phyloP scores from a whole-genome alignment of 2,113 vertebrate genomes.

The Eudyptes chrysolophus region DNA sequence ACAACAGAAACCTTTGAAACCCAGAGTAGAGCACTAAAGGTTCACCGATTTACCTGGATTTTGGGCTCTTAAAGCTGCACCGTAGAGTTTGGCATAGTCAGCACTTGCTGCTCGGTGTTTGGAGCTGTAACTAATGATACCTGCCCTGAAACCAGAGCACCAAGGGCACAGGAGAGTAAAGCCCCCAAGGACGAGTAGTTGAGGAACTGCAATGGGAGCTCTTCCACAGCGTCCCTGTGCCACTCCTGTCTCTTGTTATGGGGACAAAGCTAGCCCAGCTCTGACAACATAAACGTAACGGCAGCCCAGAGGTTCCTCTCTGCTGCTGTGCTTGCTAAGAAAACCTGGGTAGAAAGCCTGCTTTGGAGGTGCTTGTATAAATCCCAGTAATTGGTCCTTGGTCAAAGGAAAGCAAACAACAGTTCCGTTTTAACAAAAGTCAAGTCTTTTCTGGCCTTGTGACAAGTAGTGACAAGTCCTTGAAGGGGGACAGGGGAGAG shows the following conservation, averaged over 20 bases:
- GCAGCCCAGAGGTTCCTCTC: not conserved
- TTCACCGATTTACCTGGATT: not conserved
- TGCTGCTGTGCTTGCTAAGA: not conserved
- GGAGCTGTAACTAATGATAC: not conserved
- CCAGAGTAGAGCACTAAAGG: not conserved
- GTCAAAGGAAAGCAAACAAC: not conserved
- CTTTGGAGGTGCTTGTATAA: not conserved
- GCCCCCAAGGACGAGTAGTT: not conserved
- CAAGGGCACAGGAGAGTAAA: not conserved
- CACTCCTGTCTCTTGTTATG: not conserved
- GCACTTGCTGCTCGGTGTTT: not conserved
- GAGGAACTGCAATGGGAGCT: not conserved
- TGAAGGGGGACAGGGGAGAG: not conserved
- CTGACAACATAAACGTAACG: not conserved
- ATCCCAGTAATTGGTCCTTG: not conserved
- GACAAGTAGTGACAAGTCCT: not conserved
- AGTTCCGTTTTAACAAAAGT: not conserved
- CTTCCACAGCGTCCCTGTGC: not conserved
- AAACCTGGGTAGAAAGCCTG: not conserved
- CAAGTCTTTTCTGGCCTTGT: not conserved
- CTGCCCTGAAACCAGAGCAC: not conserved
- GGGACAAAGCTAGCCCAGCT: not conserved
- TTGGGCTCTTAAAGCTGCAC: not conserved
- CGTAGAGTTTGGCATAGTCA: not conserved
- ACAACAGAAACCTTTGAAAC: not conserved